A percentile compares a stretch with the other conserved stretches of the same genome.
Conservation (phyloP, 37 sponge, comb jelly and placozoan species). For the Axinella damicornis region DNA sequence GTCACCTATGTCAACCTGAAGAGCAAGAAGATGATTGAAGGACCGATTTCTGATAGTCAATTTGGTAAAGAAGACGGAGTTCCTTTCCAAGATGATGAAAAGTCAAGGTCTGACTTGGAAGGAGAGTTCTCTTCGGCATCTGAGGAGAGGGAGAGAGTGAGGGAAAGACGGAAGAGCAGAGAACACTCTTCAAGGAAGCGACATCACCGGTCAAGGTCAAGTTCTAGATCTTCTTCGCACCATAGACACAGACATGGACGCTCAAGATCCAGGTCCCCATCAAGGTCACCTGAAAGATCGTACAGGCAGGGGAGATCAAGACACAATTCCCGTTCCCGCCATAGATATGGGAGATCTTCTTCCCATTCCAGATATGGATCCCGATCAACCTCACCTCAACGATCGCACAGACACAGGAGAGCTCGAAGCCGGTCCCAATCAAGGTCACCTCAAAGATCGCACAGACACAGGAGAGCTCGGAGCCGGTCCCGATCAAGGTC, state of each 20-base stretch:
- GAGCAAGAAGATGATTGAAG: too few relatives aligned
- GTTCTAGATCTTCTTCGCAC: background rate
- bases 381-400: background rate
- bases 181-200: background rate
- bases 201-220: background rate
- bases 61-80: too few relatives aligned
- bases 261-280: slow-evolving; percentile 4
- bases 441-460: slow-evolving; percentile 4
- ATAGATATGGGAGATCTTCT: slow-evolving; percentile 7
- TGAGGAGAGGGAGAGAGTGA: background rate
- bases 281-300: background rate
- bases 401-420: background rate
- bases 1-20: slow-evolving; percentile 18
- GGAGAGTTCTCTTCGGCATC: background rate
- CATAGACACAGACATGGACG: background rate
- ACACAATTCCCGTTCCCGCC: too few relatives aligned
- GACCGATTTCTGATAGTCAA: too few relatives aligned
- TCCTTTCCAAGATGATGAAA: too few relatives aligned
- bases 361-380: slow-evolving; percentile 11
- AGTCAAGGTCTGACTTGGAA: too few relatives aligned
- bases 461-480: background rate
- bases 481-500: background rate
- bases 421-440: slow-evolving; percentile 27
- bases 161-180: background rate
- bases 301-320: too few relatives aligned